A percentile compares a stretch with the other conserved stretches of the same genome.
Conservation (phyloP, 2,888 invertebrate species). For the Nomada flava region DNA sequence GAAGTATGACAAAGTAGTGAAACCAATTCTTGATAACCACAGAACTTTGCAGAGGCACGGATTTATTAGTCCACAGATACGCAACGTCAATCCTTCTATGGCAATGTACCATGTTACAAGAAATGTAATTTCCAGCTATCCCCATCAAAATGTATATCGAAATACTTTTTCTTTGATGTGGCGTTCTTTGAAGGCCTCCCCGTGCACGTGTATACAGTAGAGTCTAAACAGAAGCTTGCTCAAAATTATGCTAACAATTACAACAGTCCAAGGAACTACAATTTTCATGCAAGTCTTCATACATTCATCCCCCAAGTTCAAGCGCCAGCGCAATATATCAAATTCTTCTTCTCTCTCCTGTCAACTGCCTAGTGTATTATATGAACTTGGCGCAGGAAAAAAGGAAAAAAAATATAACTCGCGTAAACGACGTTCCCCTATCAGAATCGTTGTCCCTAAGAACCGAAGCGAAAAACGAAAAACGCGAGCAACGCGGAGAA, state of each 20-base stretch:
- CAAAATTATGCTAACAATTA: too few species aligned
- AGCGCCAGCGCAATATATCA: conserved; percentile 23
- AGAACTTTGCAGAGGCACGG: background rate
- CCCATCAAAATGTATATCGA: background rate
- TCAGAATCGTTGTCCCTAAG: conserved; percentile 31
- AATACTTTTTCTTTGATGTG: conserved; percentile 23
- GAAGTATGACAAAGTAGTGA: background rate
- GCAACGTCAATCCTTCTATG: background rate
- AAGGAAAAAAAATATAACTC: conserved; percentile 15
- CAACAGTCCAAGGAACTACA: background rate
- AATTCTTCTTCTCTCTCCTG: background rate
- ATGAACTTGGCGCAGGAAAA: conserved; percentile 4
- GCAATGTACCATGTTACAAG: background rate
- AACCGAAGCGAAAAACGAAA: conserved; percentile 2
- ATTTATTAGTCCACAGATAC: background rate
- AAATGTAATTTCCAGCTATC: conserved; percentile 14
- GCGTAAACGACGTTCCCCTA: conserved; percentile 37
- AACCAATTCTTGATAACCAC: background rate
- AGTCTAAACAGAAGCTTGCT: background rate
- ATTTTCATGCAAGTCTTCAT: background rate
- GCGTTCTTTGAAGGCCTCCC: background rate
- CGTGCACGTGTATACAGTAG: too few species aligned
- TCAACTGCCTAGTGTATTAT: background rate
- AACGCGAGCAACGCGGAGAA: background rate
- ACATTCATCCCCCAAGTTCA: background rate